Evolutionary conservation across 2,888 invertebrate species (phyloP), one percentile per base, ranked within the genome.

Genomic region (Linnaemya vulpina): DNA sequence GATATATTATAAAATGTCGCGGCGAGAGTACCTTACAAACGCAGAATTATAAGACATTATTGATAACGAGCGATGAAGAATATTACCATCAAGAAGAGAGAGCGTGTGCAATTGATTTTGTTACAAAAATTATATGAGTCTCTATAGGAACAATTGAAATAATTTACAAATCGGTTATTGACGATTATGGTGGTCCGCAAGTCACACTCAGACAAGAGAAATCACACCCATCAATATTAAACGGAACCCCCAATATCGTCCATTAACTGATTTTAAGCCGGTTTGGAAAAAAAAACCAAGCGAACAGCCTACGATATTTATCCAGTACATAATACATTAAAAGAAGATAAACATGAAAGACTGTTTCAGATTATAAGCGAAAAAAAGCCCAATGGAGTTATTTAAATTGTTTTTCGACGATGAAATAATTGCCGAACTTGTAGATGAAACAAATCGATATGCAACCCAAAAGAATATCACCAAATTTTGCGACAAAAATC

Each of bases 341-440:
- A 17, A 17, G 38, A 60, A 9, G 38, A 60, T 35, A 60, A 60
- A 38, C 60, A 60, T 17, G 60, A 60, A 10, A 9, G 35, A 38
- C 60, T 60, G 17, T 17, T 60, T 38, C 60, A 13, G 17, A 60
- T 17, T 60, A 38, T 60, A 55, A 55, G 55, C 7, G 55, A n/a
- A 55, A 4, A 55, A 55, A n/a, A n/a, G n/a, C n/a, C n/a, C n/a
- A n/a, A n/a, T n/a, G n/a, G n/a, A n/a, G n/a, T n/a, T n/a, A n/a
- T n/a, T n/a, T n/a, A n/a, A n/a, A n/a, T n/a, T n/a, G n/a, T n/a
- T n/a, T n/a, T n/a, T n/a, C n/a, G n/a, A n/a, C n/a, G n/a, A n/a
- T n/a, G n/a, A n/a, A n/a, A n/a, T n/a, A n/a, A n/a, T n/a, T n/a
- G n/a, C n/a, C n/a, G n/a, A n/a, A n/a, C n/a, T n/a, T n/a, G n/a